These are phyloP conservation scores for Agrotis segetum DNA, from an alignment of 2,888 invertebrate species.

Conservation along the genomic window DNA sequence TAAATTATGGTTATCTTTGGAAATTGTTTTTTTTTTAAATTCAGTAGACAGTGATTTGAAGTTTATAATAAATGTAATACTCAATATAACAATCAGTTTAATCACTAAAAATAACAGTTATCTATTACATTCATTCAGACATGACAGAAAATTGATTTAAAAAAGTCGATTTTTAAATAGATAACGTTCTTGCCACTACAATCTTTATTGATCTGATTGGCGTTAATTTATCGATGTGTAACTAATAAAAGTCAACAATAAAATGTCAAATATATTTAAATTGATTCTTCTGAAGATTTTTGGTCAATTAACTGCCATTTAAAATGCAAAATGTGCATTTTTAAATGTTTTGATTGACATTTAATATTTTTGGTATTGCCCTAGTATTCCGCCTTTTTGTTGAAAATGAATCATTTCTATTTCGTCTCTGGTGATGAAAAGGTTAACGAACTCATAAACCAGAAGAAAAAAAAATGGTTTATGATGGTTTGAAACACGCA, in stretches of 20 bases:
- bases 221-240: slow-evolving; percentile 50
- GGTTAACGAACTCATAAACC: background rate
- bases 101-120: background rate
- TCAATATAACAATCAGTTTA: background rate
- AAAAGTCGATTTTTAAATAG: background rate
- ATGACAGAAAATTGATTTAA: slow-evolving; percentile 12
- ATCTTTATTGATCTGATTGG: slow-evolving; percentile 38
- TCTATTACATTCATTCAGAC: background rate
- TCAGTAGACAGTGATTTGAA: background rate
- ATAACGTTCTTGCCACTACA: slow-evolving; percentile 20
- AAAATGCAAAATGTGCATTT: slow-evolving; percentile 34
- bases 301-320: slow-evolving; percentile 40
- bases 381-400: slow-evolving; percentile 15
- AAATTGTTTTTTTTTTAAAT: background rate
- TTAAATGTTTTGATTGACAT: slow-evolving; percentile 36
- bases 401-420: slow-evolving; percentile 15
- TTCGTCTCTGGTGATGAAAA: background rate
- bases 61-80: background rate
- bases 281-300: slow-evolving; percentile 44
- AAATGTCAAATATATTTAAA: slow-evolving; percentile 50
- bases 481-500: background rate
- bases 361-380: slow-evolving; percentile 20
- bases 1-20: background rate
- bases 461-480: no score
- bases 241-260: slow-evolving; percentile 55